Evolutionary conservation across 2,113 vertebrate species (phyloP), one percentile per base, ranked within the genome.

Genomic region (Dunckerocampus dactyliophorus): DNA sequence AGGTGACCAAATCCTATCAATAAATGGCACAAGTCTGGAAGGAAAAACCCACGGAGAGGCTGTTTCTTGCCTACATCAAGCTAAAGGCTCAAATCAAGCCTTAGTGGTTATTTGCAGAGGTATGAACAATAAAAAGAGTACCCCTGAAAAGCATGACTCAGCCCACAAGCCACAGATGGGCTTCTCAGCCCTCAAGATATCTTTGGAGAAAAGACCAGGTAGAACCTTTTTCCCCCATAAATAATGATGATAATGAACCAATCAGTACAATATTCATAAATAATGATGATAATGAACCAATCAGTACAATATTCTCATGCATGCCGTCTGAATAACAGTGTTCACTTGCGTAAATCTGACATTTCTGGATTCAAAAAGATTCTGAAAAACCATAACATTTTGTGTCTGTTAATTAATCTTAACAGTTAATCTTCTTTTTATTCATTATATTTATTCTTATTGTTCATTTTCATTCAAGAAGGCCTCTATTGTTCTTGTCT

Each of bases 1-100:
- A 52, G 95, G 95, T 39, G 95, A 98, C 81, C 52, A 82, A 68
- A 83, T 98, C 69, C 60, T 98, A 43, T 96, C 93, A 1, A 86
- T 98, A 79, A 98, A 98, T 31, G 94, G 94, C 19, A 76, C 69
- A 42, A 88, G 83, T 28, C 60, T 98, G 53, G 80, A 84, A 0
- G 92, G 88, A 28, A 92, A 89, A n/a, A 86, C 91, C 46, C 94
- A 96, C 0, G 91, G 90, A 15, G 92, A 95, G 43, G 93, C 92
- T 9, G 81, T 94, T 34, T 93, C 93, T 17, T 86, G 85, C 59
- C 92, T 98, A 28, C 95, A 96, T 81, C 91, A 93, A 10, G 90
- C 95, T 13, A 90, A 92, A 63, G 79, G 90, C 4, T 87, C 89
- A 80, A 88, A 24, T 67, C 90, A 92, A 0, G 91, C 89, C 0